phyloP scores from a whole-genome alignment of 2,797 vertebrate species.

The Ambastaia sidthimunki region DNA sequence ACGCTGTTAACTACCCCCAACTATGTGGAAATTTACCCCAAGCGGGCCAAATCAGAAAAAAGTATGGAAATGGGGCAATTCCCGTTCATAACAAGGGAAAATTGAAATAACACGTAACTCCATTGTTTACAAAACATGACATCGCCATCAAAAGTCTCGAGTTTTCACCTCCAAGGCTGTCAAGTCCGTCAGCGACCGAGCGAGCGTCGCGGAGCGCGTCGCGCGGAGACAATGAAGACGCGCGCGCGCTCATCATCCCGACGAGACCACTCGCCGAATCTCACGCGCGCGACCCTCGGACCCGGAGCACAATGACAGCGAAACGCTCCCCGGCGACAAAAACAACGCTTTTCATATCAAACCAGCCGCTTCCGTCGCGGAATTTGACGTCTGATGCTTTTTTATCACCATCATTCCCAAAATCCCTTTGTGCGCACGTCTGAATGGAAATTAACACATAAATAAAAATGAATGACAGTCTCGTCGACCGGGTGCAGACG shows the following conservation, averaged over 20 bases:
- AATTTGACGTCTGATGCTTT: constrained; percentile 11
- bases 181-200: constrained; percentile 62
- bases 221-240: constrained; percentile 56
- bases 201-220: constrained; percentile 51
- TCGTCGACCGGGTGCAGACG: neutral
- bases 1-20: constrained; percentile 15
- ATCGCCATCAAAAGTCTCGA: constrained; percentile 33
- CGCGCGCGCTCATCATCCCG: constrained; percentile 64
- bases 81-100: constrained; percentile 19
- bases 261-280: constrained; percentile 58
- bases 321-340: too few species aligned
- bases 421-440: constrained; percentile 70
- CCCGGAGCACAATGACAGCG: constrained; percentile 72
- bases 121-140: constrained; percentile 33
- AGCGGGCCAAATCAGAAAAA: neutral
- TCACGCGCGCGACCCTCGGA: constrained; percentile 58
- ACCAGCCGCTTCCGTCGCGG: too few species aligned
- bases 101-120: constrained; percentile 18
- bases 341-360: too few species aligned
- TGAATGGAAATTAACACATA: constrained; percentile 58
- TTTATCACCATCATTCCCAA: constrained; percentile 52
- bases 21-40: constrained; percentile 4
- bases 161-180: constrained; percentile 14
- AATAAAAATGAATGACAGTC: constrained; percentile 49
- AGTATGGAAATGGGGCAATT: constrained; percentile 27